Conservation (phyloP, 2,888 invertebrate species). For the Amorpha juglandis region DNA sequence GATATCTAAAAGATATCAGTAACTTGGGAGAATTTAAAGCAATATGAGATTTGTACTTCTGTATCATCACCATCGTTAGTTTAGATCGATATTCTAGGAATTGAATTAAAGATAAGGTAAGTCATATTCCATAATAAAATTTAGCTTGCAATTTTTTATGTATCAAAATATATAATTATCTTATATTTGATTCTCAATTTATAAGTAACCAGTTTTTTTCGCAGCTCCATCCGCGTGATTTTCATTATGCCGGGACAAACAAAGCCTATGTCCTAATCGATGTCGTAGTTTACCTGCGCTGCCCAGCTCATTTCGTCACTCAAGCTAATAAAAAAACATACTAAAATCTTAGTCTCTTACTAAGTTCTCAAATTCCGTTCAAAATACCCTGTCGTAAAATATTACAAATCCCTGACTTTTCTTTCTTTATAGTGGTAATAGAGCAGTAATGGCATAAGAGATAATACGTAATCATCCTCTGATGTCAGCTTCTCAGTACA, state of each 20-base stretch:
- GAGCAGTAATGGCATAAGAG: neutral
- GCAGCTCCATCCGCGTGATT: no score
- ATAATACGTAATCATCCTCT: conserved; percentile 39
- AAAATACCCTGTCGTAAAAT: neutral
- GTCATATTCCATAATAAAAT: no score
- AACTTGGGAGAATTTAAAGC: conserved; percentile 57
- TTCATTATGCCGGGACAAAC: no score
- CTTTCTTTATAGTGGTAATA: neutral
- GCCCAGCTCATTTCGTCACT: no score
- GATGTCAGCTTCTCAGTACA: conserved; percentile 27
- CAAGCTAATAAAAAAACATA: no score
- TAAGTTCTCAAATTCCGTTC: neutral
- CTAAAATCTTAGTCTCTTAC: neutral
- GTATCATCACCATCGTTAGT: conserved; percentile 19
- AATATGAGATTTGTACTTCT: conserved; percentile 48
- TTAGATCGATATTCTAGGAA: neutral
- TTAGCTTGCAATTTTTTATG: no score
- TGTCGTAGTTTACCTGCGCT: no score
- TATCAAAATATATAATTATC: no score
- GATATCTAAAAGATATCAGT: conserved; percentile 11
- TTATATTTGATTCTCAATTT: no score
- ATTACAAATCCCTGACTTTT: neutral
- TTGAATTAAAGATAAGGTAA: no score
- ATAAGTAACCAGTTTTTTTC: no score
- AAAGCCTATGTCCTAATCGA: no score